Percentiles rank a stretch among this genome's conserved stretches.
Conservation (phyloP, 1,140 invertebrate genomes). For the Gryllus bimaculatus region DNA sequence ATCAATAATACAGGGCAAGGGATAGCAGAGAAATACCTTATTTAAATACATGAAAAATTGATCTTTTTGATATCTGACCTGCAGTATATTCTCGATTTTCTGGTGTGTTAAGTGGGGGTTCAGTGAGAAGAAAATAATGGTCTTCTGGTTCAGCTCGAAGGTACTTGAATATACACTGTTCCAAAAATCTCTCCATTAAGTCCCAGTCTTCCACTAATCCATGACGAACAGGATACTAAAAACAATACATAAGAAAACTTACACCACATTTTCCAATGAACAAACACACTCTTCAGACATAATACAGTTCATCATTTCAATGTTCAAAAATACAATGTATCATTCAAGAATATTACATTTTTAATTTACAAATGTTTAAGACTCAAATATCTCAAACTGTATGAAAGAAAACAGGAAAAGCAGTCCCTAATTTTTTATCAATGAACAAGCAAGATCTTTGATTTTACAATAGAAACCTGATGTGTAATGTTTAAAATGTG, state of each 20-base stretch:
- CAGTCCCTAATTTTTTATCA: too few species aligned
- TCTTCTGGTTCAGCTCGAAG: constrained; percentile 97
- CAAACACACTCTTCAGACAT: background rate
- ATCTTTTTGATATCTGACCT: constrained; percentile 27
- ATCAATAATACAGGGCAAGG: too few species aligned
- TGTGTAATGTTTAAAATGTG: too few species aligned
- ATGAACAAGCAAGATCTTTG: too few species aligned
- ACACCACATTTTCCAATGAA: too few species aligned
- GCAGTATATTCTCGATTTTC: constrained; percentile 99
- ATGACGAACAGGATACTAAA: constrained; percentile 95
- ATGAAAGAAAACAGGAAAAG: too few species aligned
- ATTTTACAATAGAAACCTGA: too few species aligned
- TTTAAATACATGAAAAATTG: too few species aligned
- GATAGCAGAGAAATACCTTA: too few species aligned
- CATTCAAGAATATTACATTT: too few species aligned
- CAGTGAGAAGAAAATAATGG: constrained; percentile 96
- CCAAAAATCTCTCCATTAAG: constrained; percentile 96
- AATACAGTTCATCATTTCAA: background rate
- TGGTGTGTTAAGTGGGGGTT: constrained; percentile 98
- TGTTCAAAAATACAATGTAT: background rate
- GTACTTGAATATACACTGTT: constrained; percentile 99
- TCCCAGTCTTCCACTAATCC: constrained; percentile 99
- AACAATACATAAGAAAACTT: background rate
- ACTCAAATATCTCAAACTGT: too few species aligned
- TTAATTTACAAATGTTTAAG: too few species aligned